phyloP scores from a whole-genome alignment of 2,113 vertebrate species.

The Psammodynastes pulverulentus region DNA sequence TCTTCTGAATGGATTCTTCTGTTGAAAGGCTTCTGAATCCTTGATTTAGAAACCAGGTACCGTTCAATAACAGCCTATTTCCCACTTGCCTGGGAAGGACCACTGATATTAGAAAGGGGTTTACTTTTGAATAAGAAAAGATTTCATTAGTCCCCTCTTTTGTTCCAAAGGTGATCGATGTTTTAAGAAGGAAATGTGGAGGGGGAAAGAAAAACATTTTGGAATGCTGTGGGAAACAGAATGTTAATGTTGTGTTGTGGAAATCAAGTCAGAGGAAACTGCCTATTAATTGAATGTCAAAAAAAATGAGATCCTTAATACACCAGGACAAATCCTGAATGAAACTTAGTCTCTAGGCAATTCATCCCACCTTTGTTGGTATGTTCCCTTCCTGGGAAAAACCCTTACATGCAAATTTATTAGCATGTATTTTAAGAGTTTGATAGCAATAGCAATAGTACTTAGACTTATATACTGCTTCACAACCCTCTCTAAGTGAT shows the following conservation, averaged over 20 bases:
- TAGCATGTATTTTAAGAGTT: neutral
- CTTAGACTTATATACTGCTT: neutral
- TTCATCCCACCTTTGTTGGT: neutral
- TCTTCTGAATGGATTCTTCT: neutral
- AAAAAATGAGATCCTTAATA: slow-evolving; percentile 29
- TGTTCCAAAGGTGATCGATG: slow-evolving; percentile 26
- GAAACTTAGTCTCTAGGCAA: neutral
- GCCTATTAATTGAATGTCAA: slow-evolving; percentile 20
- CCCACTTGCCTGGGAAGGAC: neutral
- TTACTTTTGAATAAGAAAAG: neutral
- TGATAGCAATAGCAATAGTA: neutral
- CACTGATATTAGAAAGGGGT: neutral
- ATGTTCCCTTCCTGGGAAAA: neutral
- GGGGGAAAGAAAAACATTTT: neutral
- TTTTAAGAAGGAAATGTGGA: neutral
- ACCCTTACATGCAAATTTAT: neutral
- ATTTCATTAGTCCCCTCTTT: slow-evolving; percentile 16
- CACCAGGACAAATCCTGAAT: slow-evolving; percentile 22
- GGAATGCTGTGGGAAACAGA: neutral
- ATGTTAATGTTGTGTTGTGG: slow-evolving; percentile 25
- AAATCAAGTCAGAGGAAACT: neutral
- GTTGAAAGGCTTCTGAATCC: neutral
- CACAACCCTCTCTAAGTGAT: neutral
- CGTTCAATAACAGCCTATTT: neutral
- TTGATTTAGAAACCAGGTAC: neutral